phyloP scores from a whole-genome alignment of 2,888 invertebrate genomes.

The Dendrolimus pini region DNA sequence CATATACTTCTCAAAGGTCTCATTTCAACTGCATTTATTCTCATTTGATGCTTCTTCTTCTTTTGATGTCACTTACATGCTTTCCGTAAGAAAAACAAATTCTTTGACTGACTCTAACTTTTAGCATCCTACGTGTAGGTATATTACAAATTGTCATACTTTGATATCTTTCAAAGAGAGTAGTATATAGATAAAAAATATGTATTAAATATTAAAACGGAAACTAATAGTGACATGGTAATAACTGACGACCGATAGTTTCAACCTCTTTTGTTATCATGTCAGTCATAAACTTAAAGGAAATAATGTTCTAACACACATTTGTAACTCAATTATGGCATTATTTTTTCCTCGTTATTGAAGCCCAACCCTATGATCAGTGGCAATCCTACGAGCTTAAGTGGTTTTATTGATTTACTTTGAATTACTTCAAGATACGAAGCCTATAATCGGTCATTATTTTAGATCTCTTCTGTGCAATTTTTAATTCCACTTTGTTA shows the following conservation, averaged over 20 bases:
- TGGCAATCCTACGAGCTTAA: background rate
- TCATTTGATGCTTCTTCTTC: too few relatives aligned
- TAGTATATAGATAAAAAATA: too few relatives aligned
- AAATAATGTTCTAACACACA: background rate
- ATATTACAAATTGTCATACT: too few relatives aligned
- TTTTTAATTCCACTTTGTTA: too few relatives aligned
- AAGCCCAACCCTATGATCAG: background rate
- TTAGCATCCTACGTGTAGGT: too few relatives aligned
- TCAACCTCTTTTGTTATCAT: background rate
- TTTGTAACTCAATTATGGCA: background rate
- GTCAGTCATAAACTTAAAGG: background rate
- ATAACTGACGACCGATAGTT: background rate
- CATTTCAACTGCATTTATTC: too few relatives aligned
- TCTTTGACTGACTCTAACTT: too few relatives aligned
- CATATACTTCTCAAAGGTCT: too few relatives aligned
- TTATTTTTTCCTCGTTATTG: background rate
- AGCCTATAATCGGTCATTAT: background rate
- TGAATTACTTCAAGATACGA: background rate
- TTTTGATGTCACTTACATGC: too few relatives aligned
- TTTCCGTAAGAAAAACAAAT: too few relatives aligned
- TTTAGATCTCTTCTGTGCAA: background rate
- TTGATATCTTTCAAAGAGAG: too few relatives aligned
- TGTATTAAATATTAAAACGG: too few relatives aligned
- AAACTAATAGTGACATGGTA: background rate
- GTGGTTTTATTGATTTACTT: background rate